Evolutionary conservation across 2,888 invertebrate species (phyloP).

Genomic region (Hirudinaria manillensis): DNA sequence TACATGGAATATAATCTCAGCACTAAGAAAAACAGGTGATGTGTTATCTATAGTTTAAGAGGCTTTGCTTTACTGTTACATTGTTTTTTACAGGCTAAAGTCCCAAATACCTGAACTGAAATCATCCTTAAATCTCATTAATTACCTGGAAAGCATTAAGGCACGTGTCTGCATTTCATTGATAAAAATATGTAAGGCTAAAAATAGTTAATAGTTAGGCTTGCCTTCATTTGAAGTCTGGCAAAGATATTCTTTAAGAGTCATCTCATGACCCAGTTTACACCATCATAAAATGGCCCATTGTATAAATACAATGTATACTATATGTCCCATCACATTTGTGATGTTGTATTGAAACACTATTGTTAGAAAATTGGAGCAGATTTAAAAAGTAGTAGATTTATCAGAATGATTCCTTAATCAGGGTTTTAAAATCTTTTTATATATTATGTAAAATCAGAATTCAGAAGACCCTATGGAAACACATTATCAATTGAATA

Average conservation of each 20-base stretch:
- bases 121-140: slow-evolving; percentile 82
- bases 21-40: slow-evolving; percentile 71
- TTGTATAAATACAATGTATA: too few species aligned
- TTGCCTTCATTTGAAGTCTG: too few species aligned
- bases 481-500: slow-evolving; percentile 83
- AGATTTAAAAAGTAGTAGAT: too few species aligned
- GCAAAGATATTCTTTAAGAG: too few species aligned
- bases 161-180: slow-evolving; percentile 41
- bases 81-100: slow-evolving; percentile 61
- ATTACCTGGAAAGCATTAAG: slow-evolving; percentile 74
- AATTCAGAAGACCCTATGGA: slow-evolving; percentile 66
- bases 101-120: slow-evolving; percentile 90
- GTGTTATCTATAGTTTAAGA: background rate
- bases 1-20: slow-evolving; percentile 89
- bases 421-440: too few species aligned
- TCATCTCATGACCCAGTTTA: too few species aligned
- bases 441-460: slow-evolving; percentile 39
- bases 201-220: background rate
- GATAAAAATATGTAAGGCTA: background rate
- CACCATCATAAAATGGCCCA: too few species aligned
- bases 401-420: too few species aligned
- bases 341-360: too few species aligned
- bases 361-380: too few species aligned
- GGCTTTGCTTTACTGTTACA: background rate
- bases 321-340: too few species aligned